These are phyloP conservation scores for Lates calcarifer DNA, from an alignment of 2,113 vertebrate genomes.

Conservation along the genomic window DNA sequence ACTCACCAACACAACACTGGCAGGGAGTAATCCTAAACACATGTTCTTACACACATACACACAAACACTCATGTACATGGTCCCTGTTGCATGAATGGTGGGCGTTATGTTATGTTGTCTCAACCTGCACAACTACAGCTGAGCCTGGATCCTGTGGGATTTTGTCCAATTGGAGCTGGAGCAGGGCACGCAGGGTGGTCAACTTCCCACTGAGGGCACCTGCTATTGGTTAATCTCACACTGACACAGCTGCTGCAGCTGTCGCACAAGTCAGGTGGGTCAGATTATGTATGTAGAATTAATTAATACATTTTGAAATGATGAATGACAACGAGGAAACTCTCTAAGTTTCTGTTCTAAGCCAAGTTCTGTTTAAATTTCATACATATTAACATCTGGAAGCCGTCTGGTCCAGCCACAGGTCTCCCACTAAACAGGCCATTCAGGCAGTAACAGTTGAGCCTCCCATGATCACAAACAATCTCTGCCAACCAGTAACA, in stretches of 20 bases:
- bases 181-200: conserved; percentile 33
- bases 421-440: conserved; percentile 28
- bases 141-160: conserved; percentile 38
- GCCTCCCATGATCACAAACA: conserved; percentile 17
- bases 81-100: neutral
- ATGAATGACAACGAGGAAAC: conserved; percentile 1
- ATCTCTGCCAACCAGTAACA: conserved; percentile 6
- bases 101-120: neutral
- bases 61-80: neutral
- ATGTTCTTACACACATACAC: conserved; percentile 20
- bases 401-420: conserved; percentile 5
- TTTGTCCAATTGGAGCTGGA: conserved; percentile 34
- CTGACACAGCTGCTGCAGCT: conserved; percentile 71
- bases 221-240: conserved; percentile 57
- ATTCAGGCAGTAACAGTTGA: neutral
- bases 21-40: conserved; percentile 21
- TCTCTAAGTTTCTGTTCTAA: neutral
- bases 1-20: neutral
- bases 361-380: conserved; percentile 3
- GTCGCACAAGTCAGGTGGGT: conserved; percentile 14
- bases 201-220: conserved; percentile 65
- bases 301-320: neutral
- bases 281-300: neutral
- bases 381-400: conserved; percentile 57
- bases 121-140: conserved; percentile 1